Conservation (phyloP, 2,113 vertebrate genomes). For the Calidris pygmaea region DNA sequence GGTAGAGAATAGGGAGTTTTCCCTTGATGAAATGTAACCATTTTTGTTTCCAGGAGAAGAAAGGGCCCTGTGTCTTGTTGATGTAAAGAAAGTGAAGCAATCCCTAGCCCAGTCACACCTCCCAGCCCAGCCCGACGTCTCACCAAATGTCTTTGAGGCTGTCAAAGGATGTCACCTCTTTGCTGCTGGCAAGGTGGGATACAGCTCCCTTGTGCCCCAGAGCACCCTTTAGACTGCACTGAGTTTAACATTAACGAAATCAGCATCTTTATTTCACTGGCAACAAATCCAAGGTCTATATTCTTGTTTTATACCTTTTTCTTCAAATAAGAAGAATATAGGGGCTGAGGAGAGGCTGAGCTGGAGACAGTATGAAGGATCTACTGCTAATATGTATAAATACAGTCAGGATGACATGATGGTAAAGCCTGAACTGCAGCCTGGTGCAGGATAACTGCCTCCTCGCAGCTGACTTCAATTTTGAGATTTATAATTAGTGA, state of each 20-base stretch:
- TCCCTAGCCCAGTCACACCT: conserved; percentile 96
- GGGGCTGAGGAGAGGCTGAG: not conserved
- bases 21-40: not conserved
- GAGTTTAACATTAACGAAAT: not conserved
- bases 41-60: conserved; percentile 85
- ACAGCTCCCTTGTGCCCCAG: not conserved
- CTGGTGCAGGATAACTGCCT: not conserved
- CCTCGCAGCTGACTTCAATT: not conserved
- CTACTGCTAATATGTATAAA: not conserved
- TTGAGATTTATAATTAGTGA: not conserved
- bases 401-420: not conserved
- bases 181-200: conserved; percentile 89
- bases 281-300: not conserved
- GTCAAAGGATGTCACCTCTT: conserved; percentile 98
- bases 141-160: conserved; percentile 91
- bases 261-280: not conserved
- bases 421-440: not conserved
- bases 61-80: conserved; percentile 91
- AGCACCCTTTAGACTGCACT: not conserved
- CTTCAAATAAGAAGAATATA: not conserved
- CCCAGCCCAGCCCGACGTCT: conserved; percentile 90
- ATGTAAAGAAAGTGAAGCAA: conserved; percentile 97
- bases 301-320: not conserved
- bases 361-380: not conserved
- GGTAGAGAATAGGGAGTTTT: not conserved